Evolutionary conservation across 2,888 invertebrate species (phyloP).

Genomic region (Lycophotia porphyrea): DNA sequence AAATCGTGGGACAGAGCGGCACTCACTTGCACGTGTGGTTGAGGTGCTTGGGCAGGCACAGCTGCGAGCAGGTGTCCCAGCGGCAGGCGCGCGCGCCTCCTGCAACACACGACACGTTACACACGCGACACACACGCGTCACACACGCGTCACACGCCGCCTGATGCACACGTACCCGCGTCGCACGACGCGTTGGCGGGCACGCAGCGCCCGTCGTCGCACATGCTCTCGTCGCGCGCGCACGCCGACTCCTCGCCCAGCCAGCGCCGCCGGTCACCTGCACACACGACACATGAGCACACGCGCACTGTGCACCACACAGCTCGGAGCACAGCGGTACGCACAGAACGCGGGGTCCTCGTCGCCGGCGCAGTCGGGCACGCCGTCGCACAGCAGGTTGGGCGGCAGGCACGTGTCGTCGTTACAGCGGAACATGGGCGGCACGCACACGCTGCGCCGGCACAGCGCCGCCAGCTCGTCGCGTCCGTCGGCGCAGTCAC

Average conservation of each 20-base stretch:
- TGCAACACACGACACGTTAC: constrained; percentile 41
- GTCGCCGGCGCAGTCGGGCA: constrained; percentile 89
- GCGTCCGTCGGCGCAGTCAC: constrained; percentile 91
- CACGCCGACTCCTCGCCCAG: constrained; percentile 71
- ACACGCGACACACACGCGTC: neutral
- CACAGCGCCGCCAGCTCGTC: constrained; percentile 87
- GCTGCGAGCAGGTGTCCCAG: constrained; percentile 94
- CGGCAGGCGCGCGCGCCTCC: constrained; percentile 85
- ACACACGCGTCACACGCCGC: neutral
- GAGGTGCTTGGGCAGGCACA: constrained; percentile 91
- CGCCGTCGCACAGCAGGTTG: constrained; percentile 93
- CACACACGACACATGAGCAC: constrained; percentile 25
- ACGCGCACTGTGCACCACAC: neutral
- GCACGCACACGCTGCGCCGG: constrained; percentile 83
- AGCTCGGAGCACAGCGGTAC: constrained; percentile 37
- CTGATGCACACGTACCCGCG: constrained; percentile 60
- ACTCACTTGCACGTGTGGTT: constrained; percentile 86
- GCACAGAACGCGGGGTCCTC: constrained; percentile 84
- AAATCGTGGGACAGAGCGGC: neutral
- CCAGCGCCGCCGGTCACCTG: constrained; percentile 67
- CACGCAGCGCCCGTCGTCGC: constrained; percentile 83
- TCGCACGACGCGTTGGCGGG: constrained; percentile 70
- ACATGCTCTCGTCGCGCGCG: constrained; percentile 74
- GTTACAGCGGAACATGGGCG: constrained; percentile 85
- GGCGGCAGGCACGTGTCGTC: constrained; percentile 92